Evolutionary conservation across 2,888 invertebrate species (phyloP).

Genomic region (Escarpia spicata): DNA sequence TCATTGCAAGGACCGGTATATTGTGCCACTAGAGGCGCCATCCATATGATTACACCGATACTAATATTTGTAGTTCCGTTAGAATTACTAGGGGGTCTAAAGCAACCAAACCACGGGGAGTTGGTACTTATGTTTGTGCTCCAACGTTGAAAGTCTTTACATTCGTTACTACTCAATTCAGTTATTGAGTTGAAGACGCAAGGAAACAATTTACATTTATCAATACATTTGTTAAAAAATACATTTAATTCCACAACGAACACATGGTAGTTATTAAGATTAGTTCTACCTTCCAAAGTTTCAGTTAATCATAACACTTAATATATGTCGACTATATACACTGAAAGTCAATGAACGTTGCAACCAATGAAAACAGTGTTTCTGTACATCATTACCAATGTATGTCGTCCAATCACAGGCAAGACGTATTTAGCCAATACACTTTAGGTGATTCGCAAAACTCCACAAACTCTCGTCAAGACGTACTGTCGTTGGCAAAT

Average conservation of each 20-base stretch:
- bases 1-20: neutral
- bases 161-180: neutral
- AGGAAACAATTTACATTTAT: neutral
- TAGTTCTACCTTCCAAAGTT: neutral
- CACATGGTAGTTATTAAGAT: neutral
- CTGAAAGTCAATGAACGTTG: neutral
- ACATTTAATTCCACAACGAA: neutral
- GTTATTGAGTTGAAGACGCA: neutral
- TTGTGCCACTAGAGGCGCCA: neutral
- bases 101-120: neutral
- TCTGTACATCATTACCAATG: neutral
- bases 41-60: neutral
- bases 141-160: no score
- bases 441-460: neutral
- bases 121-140: neutral
- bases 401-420: neutral
- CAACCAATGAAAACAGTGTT: neutral
- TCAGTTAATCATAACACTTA: no score
- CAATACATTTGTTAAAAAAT: neutral
- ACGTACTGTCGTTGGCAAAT: neutral
- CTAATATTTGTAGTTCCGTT: neutral
- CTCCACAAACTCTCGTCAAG: neutral
- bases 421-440: neutral
- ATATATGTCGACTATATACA: no score
- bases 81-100: neutral